A percentile compares a stretch with the other conserved stretches of the same genome.
phyloP scores from a whole-genome alignment of 30 jellyfish, hydroid and myxozoan species.

The Sanderia malayensis region DNA sequence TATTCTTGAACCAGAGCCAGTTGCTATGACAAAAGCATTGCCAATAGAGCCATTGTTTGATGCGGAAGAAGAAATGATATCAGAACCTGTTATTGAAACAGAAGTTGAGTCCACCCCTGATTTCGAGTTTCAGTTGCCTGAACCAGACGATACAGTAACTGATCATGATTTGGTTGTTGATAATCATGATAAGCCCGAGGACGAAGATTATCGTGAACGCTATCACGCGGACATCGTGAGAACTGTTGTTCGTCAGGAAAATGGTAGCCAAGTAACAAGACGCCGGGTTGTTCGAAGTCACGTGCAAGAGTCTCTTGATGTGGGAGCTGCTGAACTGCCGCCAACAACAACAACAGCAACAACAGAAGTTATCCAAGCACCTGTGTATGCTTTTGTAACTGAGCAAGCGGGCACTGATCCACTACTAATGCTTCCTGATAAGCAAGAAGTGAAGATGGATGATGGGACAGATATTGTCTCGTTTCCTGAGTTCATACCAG shows the following conservation, averaged over 20 bases:
- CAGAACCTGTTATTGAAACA: slow-evolving; percentile 41
- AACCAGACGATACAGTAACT: neutral
- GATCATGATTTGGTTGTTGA: too few species aligned
- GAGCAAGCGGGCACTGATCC: too few species aligned
- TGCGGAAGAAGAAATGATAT: slow-evolving; percentile 34
- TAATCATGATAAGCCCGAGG: too few species aligned
- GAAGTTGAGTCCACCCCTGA: slow-evolving; percentile 24
- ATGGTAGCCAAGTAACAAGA: slow-evolving; percentile 22
- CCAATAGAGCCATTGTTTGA: too few species aligned
- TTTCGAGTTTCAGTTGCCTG: neutral
- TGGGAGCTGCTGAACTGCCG: too few species aligned
- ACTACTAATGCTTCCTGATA: too few species aligned
- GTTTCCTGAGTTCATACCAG: neutral
- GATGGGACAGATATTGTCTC: slow-evolving; percentile 10
- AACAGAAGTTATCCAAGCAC: too few species aligned
- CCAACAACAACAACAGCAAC: too few species aligned
- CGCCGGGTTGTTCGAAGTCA: slow-evolving; percentile 34
- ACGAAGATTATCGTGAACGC: neutral
- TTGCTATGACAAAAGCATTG: too few species aligned
- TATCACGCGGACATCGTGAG: slow-evolving; percentile 14
- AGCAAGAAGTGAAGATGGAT: too few species aligned
- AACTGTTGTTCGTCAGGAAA: slow-evolving; percentile 28
- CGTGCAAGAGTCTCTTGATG: too few species aligned
- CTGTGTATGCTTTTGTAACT: too few species aligned
- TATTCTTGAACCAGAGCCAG: neutral